Percentiles rank a stretch among this genome's conserved stretches.
Evolutionary conservation across 1,140 invertebrate species (phyloP).

Genomic region (Limonius californicus): DNA sequence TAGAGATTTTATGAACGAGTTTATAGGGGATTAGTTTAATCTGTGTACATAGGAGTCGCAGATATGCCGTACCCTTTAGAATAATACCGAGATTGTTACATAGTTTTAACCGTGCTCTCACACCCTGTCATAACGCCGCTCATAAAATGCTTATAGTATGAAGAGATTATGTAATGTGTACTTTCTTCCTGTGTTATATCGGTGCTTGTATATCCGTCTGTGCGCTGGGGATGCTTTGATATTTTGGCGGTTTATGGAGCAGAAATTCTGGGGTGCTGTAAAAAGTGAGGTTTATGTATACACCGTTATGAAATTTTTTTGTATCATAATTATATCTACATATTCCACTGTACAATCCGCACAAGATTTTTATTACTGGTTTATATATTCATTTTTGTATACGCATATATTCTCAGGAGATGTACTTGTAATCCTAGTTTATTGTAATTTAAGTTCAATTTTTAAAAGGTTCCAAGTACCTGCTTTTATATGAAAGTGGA

Average conservation of each 20-base stretch:
- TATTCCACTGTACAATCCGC: no score
- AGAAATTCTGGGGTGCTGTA: no score
- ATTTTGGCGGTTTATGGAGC: no score
- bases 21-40: conserved; percentile 36
- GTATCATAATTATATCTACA: neutral
- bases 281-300: neutral
- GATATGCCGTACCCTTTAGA: conserved; percentile 27
- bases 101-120: conserved; percentile 23
- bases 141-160: conserved; percentile 32
- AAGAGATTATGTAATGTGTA: conserved; percentile 24
- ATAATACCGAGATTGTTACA: conserved; percentile 28
- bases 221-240: no score
- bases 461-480: no score
- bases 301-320: neutral
- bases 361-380: no score
- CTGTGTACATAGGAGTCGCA: conserved; percentile 36
- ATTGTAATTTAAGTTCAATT: no score
- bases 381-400: no score
- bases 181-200: conserved; percentile 3
- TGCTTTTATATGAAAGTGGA: no score
- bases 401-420: no score
- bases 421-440: no score
- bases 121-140: conserved; percentile 24
- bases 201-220: neutral
- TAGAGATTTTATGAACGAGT: conserved; percentile 38